Percentiles rank a stretch among this genome's conserved stretches.
phyloP scores from a whole-genome alignment of 2,113 vertebrate species.

The Puntigrus tetrazona region DNA sequence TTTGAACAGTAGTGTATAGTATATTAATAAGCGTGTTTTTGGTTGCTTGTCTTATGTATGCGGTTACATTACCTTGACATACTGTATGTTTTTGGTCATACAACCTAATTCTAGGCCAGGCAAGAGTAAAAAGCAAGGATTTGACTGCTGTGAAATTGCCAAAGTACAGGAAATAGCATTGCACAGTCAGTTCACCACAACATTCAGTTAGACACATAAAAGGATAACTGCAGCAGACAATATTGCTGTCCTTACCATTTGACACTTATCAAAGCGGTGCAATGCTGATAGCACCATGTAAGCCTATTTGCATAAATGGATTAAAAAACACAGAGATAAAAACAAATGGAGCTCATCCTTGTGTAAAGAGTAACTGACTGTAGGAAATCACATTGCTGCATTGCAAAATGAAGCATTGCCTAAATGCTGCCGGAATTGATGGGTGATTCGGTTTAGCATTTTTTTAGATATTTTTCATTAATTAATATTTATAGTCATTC shows the following conservation, averaged over 20 bases:
- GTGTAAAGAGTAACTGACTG: not conserved
- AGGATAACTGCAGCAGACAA: not conserved
- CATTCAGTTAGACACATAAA: not conserved
- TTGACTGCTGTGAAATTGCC: conserved; percentile 57
- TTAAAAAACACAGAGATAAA: conserved; percentile 8
- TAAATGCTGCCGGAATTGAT: too few relatives aligned
- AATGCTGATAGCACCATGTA: not conserved
- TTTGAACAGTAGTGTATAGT: not conserved
- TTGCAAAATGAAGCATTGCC: not conserved
- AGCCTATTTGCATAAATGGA: conserved; percentile 16
- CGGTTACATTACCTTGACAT: not conserved
- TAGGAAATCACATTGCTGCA: not conserved
- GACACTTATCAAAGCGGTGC: not conserved
- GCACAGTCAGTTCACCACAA: not conserved
- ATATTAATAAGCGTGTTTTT: not conserved
- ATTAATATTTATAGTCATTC: not conserved
- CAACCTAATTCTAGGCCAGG: not conserved
- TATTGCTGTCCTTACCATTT: not conserved
- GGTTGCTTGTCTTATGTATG: not conserved
- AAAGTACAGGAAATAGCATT: not conserved
- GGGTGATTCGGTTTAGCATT: not conserved
- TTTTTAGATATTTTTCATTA: too few relatives aligned
- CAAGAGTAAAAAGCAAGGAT: conserved; percentile 66
- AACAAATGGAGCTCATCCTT: not conserved
- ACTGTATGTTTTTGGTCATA: not conserved